Evolutionary conservation across 2,113 vertebrate species (phyloP).

Genomic region (Phodopus roborovskii): DNA sequence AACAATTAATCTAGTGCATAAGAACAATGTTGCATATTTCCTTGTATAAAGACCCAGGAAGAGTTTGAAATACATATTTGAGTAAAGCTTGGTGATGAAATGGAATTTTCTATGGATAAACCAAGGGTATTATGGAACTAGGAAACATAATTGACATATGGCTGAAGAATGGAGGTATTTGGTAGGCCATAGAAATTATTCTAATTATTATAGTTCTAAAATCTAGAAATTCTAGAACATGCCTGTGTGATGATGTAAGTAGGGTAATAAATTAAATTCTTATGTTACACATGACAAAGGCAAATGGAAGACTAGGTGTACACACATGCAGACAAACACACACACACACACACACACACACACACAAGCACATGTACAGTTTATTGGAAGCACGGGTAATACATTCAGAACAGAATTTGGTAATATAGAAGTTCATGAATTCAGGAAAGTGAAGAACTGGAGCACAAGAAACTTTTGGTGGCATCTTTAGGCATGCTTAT

Average conservation of each 20-base stretch:
- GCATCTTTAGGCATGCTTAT: neutral
- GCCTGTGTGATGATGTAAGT: neutral
- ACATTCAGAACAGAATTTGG: neutral
- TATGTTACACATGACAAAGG: neutral
- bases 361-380: neutral
- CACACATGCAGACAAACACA: neutral
- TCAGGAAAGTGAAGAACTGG: neutral
- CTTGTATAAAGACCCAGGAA: neutral
- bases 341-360: neutral
- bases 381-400: neutral
- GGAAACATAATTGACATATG: neutral
- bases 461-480: neutral
- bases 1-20: constrained; percentile 24
- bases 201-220: neutral
- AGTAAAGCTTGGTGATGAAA: neutral
- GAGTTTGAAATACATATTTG: constrained; percentile 3
- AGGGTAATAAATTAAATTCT: neutral
- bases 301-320: neutral
- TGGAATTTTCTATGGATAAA: constrained; percentile 31
- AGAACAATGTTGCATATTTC: neutral
- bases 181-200: neutral
- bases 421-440: neutral
- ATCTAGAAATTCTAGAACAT: neutral
- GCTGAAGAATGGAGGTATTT: neutral
- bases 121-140: neutral